Evolutionary conservation across 1,140 invertebrate species (phyloP).

Genomic region (Theocolax elegans): DNA sequence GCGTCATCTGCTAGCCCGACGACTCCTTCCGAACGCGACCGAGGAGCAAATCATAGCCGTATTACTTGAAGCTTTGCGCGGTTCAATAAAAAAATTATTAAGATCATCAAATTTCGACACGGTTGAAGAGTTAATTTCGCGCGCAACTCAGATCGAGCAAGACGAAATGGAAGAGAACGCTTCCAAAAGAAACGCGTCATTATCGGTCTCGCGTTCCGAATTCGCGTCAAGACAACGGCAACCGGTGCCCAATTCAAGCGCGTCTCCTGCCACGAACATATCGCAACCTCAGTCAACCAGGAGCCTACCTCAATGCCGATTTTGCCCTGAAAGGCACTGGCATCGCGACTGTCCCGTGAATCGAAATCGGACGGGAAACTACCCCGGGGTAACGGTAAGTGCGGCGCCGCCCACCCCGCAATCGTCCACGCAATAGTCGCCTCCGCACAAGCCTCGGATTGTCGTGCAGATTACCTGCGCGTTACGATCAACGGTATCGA

Average conservation of each 20-base stretch:
- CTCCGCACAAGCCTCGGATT: too few relatives aligned
- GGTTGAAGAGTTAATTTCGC: neutral
- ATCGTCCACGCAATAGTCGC: too few relatives aligned
- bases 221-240: neutral
- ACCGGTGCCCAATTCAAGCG: too few relatives aligned
- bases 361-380: too few relatives aligned
- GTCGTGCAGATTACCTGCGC: too few relatives aligned
- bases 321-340: too few relatives aligned
- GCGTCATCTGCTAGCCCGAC: neutral
- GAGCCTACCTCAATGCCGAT: slow-evolving; percentile 1
- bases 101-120: too few relatives aligned
- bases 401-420: too few relatives aligned
- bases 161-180: neutral
- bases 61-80: neutral
- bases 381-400: too few relatives aligned
- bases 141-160: neutral
- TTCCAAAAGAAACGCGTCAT: neutral
- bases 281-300: neutral
- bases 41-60: too few relatives aligned
- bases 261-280: neutral
- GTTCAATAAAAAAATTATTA: neutral
- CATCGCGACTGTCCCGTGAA: too few relatives aligned
- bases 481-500: neutral
- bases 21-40: neutral
- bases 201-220: too few relatives aligned